Base-by-base conservation (phyloP, 2,797 vertebrate species). In the Sphenodon punctatus region DNA sequence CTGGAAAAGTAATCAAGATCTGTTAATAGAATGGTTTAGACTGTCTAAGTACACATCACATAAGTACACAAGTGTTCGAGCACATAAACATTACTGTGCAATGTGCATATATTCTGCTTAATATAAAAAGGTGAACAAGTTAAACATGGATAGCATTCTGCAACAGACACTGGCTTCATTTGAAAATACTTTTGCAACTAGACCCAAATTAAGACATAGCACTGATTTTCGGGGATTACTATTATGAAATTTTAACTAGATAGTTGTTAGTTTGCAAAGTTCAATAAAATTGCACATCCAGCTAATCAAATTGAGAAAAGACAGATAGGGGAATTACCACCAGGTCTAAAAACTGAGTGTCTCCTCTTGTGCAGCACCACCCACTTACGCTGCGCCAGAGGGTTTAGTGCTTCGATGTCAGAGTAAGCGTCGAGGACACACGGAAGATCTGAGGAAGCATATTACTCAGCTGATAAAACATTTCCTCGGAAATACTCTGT, bases 381-480 rank as follows among this genome's bases (percentile, higher is more conserved):
- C 16, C 9, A 36, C 32, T 34, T 69, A n/a, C 34, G 80, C 15
- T 42, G n/a, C 9, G 19, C 34, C 55, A n/a, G 3, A 20, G 72
- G 39, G 39, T 45, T 95, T 92, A 98, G 93, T 97, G 97, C 93
- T 99, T 99, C 68, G 98, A 99, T 15, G 98, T 99, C 89, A 99
- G 95, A 6, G 98, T 99, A 55, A 99, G 93, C 0, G 98, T 98
- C 34, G 98, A 99, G 17, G 98, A 99, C 19, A 99, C 98, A 7
- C 98, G 94, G 96, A 99, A 99, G 95, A 99, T 99, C 93, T 99
- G 98, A 43, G 98, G 98, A 86, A 99, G 96, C 98, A 99, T 99
- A 94, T 97, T 99, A 93, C 98, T 99, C 74, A 96, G 82, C 73
- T 99, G 98, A 95, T 98, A 99, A 94, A 99, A 99, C 98, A 99